Evolutionary conservation across 2,888 invertebrate species (phyloP).

Genomic region (Dysmachus trigonus): DNA sequence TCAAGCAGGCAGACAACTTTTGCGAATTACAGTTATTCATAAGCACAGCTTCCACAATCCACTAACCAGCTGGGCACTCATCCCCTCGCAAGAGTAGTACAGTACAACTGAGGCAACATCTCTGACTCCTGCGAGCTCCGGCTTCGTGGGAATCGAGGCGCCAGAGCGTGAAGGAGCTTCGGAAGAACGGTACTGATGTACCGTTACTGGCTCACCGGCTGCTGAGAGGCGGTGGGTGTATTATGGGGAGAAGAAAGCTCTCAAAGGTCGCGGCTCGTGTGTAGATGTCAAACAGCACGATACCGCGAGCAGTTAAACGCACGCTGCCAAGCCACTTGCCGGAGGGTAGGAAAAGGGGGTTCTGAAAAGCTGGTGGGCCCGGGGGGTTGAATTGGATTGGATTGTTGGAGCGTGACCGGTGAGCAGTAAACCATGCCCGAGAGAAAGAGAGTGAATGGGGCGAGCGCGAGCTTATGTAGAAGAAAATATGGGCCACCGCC

Average conservation of each 20-base stretch:
- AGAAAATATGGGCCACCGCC: conserved; percentile 34
- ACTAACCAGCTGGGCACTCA: not conserved
- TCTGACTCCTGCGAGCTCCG: not conserved
- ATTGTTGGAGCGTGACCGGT: not conserved
- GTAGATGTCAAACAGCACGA: conserved; percentile 18
- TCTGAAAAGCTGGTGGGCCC: not conserved
- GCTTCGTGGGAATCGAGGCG: not conserved
- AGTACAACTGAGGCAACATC: not conserved
- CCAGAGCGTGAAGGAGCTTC: conserved; percentile 1
- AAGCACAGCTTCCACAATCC: not conserved
- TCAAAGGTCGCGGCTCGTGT: not conserved
- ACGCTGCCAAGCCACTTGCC: conserved; percentile 6
- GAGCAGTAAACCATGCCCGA: not conserved
- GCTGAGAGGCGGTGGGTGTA: not conserved
- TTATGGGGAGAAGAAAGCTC: not conserved
- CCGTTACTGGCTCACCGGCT: not conserved
- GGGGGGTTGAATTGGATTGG: not conserved
- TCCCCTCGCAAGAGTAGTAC: not conserved
- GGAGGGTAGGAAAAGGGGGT: not conserved
- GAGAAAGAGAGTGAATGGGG: not conserved
- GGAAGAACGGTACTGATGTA: not conserved
- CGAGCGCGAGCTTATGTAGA: conserved; percentile 9
- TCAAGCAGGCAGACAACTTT: not conserved
- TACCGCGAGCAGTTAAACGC: conserved; percentile 10
- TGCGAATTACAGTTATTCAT: not conserved